Evolutionary conservation across 2,797 vertebrate species (phyloP).

Genomic region (Dryobates pubescens): DNA sequence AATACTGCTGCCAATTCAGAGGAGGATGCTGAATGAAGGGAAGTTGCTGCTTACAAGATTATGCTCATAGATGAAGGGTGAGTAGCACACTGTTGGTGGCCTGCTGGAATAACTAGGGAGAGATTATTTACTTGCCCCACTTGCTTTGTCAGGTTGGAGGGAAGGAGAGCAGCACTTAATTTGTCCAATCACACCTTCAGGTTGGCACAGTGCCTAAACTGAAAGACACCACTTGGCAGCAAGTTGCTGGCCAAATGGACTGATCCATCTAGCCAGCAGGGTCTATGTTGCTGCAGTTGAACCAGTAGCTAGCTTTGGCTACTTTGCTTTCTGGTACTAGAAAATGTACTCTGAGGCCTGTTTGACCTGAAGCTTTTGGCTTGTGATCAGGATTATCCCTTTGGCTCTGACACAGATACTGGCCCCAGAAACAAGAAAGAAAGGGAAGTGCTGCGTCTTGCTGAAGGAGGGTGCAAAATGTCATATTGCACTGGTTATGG

Average conservation of each 20-base stretch:
- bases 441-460: not conserved
- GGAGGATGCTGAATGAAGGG: not conserved
- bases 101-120: not conserved
- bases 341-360: not conserved
- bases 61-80: not conserved
- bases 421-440: not conserved
- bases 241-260: not conserved
- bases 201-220: not conserved
- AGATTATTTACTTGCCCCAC: not conserved
- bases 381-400: not conserved
- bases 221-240: not conserved
- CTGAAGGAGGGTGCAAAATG: not conserved
- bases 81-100: not conserved
- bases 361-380: not conserved
- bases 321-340: not conserved
- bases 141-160: not conserved
- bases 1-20: not conserved
- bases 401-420: not conserved
- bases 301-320: not conserved
- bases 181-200: not conserved
- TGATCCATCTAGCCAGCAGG: not conserved
- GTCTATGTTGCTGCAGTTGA: accelerated
- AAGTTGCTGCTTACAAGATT: not conserved
- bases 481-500: not conserved
- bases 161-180: not conserved